Base-by-base conservation (phyloP, 2,797 vertebrate genomes). In the Phoeniculus purpureus region DNA sequence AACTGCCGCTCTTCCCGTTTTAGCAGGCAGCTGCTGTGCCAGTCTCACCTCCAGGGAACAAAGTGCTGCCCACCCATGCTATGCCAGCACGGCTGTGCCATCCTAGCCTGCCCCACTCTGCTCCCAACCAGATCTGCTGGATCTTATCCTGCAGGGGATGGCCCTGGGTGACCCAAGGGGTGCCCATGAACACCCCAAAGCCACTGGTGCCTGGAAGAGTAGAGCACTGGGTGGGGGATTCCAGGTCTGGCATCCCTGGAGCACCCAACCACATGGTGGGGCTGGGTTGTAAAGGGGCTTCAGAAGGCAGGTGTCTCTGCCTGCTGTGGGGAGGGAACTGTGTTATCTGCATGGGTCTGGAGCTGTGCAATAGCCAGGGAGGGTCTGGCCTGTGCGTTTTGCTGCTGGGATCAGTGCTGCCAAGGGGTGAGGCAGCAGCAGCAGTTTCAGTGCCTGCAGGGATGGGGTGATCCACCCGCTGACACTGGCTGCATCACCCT, bases 1-100 rank as follows among this genome's bases (percentile, higher is more conserved):
- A 10, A 22, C 5, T 45, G 76, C 66, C 61, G 79, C 79, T 66
- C 61, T 59, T 76, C 93, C 79, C 81, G 0, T 88, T 95, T 94
- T 96, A 94, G 93, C 85, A 85, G 85, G 87, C 92, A 94, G 94
- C 95, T 95, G 94, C 94, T 0, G 8, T 81, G 61, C 85, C 92
- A 3, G 0, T 87, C 71, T 87, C 81, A 32, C 32, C 0, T 3
- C 66, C 1, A 0, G 52, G 66, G 62, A 52, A 59, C 90, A 85
- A 68, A 89, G 87, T 0, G 0, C 90, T 90, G 84, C 92, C 91
- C 54, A 51, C 65, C 92, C 27, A 0, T 51, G 60, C 70, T 6
- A 12, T 55, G 88, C 66, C 15, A 17, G 59, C 32, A 9, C 14
- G 22, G 32, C 59, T 9, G 10, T 59, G 87, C 60, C 16, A 48